Percentiles rank a stretch among this genome's conserved stretches.
Conservation (phyloP, 2,888 invertebrate genomes). For the Sarcophaga carnaria region DNA sequence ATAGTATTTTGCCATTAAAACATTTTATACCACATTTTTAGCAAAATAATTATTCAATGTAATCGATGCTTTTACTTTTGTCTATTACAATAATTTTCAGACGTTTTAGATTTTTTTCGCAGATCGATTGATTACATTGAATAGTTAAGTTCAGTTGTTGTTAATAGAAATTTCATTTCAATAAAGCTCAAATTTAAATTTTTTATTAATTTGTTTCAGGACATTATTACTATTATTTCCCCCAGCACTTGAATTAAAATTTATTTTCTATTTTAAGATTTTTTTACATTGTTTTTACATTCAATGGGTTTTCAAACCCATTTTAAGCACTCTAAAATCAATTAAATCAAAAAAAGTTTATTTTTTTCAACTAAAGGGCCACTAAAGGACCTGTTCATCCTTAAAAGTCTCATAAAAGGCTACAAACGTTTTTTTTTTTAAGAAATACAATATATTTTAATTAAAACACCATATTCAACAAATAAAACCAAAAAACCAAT, state of each 20-base stretch:
- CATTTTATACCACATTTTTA: too few relatives aligned
- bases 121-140: too few relatives aligned
- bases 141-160: too few relatives aligned
- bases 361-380: not conserved
- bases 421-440: not conserved
- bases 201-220: not conserved
- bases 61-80: too few relatives aligned
- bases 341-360: not conserved
- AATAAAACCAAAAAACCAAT: conserved; percentile 7
- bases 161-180: too few relatives aligned
- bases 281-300: not conserved
- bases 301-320: not conserved
- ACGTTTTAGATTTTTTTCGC: too few relatives aligned
- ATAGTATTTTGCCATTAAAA: too few relatives aligned
- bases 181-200: too few relatives aligned
- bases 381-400: conserved; percentile 15
- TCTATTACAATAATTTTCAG: too few relatives aligned
- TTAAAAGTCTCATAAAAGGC: conserved; percentile 5
- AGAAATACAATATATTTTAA: not conserved
- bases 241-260: conserved; percentile 1
- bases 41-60: too few relatives aligned
- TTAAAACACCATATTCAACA: not conserved
- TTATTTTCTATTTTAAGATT: not conserved
- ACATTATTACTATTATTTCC: not conserved
- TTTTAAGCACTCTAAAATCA: conserved; percentile 24